Percentiles rank a stretch among this genome's conserved stretches.
Evolutionary conservation across 2,113 vertebrate genomes (phyloP).

Genomic region (Mugil cephalus): DNA sequence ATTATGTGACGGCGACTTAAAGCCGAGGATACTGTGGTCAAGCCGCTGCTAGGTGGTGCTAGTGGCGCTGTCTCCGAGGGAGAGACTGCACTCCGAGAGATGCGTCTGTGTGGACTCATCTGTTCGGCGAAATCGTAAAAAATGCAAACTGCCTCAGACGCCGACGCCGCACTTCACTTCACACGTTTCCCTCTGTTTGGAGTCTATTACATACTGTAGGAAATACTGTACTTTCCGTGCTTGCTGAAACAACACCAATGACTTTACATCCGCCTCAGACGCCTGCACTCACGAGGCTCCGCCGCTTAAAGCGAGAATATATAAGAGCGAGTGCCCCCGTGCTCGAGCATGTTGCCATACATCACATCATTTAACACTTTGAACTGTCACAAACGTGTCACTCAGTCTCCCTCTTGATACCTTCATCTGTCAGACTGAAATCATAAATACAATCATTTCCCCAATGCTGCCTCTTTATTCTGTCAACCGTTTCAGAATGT

Average conservation of each 20-base stretch:
- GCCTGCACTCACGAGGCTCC: conserved; percentile 37
- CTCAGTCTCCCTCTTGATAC: conserved; percentile 79
- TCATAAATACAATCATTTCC: conserved; percentile 84
- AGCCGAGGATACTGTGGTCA: conserved; percentile 48
- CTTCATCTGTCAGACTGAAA: conserved; percentile 78
- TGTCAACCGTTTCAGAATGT: conserved; percentile 75
- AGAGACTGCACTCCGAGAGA: conserved; percentile 2
- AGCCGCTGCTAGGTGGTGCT: conserved; percentile 86
- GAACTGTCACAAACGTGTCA: conserved; percentile 83
- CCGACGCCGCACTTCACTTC: background rate
- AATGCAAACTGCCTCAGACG: background rate
- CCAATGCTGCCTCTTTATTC: conserved; percentile 79
- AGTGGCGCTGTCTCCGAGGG: conserved; percentile 51
- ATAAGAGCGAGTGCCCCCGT: conserved; percentile 54
- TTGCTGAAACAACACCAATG: conserved; percentile 47
- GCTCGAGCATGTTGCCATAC: conserved; percentile 67
- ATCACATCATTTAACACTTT: conserved; percentile 83
- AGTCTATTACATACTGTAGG: background rate
- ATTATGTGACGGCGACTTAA: background rate
- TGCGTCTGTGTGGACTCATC: conserved; percentile 4
- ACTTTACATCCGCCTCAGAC: conserved; percentile 29
- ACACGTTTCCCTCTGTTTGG: background rate
- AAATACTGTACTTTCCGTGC: conserved; percentile 1
- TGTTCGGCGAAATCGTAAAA: background rate
- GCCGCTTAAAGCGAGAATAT: conserved; percentile 55